Base-by-base conservation (phyloP, 2,113 vertebrate species). In the Aix galericulata region DNA sequence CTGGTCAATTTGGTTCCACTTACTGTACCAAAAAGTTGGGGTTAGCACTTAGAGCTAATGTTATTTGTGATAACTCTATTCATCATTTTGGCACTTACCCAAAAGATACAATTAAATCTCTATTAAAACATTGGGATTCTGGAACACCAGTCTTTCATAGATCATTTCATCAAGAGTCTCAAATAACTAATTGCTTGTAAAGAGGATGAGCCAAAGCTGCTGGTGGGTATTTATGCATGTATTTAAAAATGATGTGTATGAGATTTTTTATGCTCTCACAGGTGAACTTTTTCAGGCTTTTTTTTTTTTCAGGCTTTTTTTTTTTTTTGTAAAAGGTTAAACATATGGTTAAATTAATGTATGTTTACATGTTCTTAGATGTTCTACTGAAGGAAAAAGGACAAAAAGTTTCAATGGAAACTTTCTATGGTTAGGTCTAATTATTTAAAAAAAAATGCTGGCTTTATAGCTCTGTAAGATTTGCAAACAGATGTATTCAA, bases 81-180 rank as follows among this genome's bases (percentile, higher is more conserved):
- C 73, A 80, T 83, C 72, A 85, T 21, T 94, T 95, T 86, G 86
- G 52, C 73, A 74, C 34, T 90, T 88, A 72, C n/a, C 21, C 69
- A 84, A 88, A 95, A 92, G 58, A 44, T 62, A 66, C 53, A 72
- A 92, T 93, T 96, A 95, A 88, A 81, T 88, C 36, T 75, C 82
- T 82, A 14, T 96, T 94, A 90, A 81, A 79, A 25, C 44, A 10
- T 6, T 72, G 14, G 12, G 21, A 50, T 46, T 72, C 44, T 75
- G 79, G 52, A 94, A 91, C 59, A 71, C n/a, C 59, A 38, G 56
- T 86, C 56, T 94, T 91, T 82, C 86, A 88, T 66, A 91, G 48
- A 68, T 60, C 69, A 82, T 95, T 95, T 93, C 17, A 68, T 91
- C 46, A 91, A 73, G 88, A 78, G 13, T 38, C 26, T 94, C 36